Evolutionary conservation across 2,797 vertebrate genomes (phyloP).

Genomic region (Chrysocyon brachyurus): DNA sequence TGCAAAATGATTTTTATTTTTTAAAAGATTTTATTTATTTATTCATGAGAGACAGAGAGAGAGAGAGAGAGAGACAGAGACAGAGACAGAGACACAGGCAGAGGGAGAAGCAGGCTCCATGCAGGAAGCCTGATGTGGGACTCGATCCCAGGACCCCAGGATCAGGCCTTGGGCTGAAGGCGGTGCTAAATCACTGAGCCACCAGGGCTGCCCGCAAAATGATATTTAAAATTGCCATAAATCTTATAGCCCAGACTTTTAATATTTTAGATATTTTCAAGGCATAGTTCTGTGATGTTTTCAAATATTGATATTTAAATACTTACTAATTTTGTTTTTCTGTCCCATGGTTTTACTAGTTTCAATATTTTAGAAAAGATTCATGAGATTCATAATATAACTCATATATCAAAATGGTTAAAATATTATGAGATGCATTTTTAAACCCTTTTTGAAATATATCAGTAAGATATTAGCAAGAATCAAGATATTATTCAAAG

Average conservation of each 20-base stretch:
- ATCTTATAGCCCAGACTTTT: background rate
- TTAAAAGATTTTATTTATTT: no score
- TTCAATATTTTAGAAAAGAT: slow-evolving; percentile 59
- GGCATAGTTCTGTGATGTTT: background rate
- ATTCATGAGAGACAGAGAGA: no score
- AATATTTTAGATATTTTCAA: slow-evolving; percentile 54
- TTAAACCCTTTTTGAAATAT: slow-evolving; percentile 45
- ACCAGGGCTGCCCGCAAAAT: background rate
- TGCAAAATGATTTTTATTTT: background rate
- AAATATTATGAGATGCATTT: slow-evolving; percentile 39
- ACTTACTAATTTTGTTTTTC: slow-evolving; percentile 47
- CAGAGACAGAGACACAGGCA: no score
- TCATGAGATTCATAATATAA: background rate
- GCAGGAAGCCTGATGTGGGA: no score
- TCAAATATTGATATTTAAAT: slow-evolving; percentile 39
- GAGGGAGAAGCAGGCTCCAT: no score
- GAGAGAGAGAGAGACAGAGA: no score
- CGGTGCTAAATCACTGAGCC: no score
- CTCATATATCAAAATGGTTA: background rate
- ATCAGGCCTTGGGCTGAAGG: no score
- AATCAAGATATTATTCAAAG: slow-evolving; percentile 46
- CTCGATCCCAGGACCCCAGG: no score
- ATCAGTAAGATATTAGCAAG: slow-evolving; percentile 41
- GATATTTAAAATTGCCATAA: background rate
- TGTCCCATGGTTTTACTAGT: background rate